These are phyloP conservation scores for Ochlodes sylvanus DNA, from an alignment of 2,888 invertebrate genomes.

Conservation along the genomic window DNA sequence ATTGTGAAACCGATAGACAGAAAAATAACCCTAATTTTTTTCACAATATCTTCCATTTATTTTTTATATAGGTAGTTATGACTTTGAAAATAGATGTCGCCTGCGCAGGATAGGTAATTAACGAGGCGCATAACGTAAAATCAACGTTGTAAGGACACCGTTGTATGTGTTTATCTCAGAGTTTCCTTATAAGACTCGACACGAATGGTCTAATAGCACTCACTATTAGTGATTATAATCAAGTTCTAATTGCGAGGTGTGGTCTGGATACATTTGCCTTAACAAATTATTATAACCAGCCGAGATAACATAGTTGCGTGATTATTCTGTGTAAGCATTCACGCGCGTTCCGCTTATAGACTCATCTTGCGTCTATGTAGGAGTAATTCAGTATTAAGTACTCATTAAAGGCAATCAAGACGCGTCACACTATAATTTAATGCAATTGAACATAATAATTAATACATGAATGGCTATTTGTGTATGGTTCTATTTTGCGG, in stretches of 20 bases:
- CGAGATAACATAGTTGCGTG: constrained; percentile 53
- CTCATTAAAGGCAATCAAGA: constrained; percentile 27
- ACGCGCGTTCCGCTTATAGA: constrained; percentile 44
- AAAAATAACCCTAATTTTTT: too few species aligned
- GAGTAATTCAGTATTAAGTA: constrained; percentile 13
- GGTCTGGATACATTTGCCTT: constrained; percentile 59
- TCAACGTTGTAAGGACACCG: constrained; percentile 33
- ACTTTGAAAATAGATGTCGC: constrained; percentile 22
- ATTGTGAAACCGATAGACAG: too few species aligned
- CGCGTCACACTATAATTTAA: constrained; percentile 14
- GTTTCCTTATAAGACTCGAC: constrained; percentile 46
- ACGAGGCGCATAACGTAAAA: constrained; percentile 37
- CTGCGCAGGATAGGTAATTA: constrained; percentile 4
- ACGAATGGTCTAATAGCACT: constrained; percentile 48
- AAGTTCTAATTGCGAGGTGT: constrained; percentile 70
- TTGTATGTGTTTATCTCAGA: constrained; percentile 43
- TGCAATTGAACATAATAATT: constrained; percentile 15
- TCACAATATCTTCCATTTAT: too few species aligned
- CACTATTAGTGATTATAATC: constrained; percentile 58
- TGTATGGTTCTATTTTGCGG: constrained; percentile 12
- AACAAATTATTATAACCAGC: constrained; percentile 59
- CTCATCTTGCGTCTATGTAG: constrained; percentile 13
- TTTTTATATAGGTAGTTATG: not conserved
- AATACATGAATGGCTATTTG: constrained; percentile 18
- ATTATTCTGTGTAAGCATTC: constrained; percentile 49